phyloP scores from a whole-genome alignment of 2,888 invertebrate genomes.

The Cacoxenus indagator region DNA sequence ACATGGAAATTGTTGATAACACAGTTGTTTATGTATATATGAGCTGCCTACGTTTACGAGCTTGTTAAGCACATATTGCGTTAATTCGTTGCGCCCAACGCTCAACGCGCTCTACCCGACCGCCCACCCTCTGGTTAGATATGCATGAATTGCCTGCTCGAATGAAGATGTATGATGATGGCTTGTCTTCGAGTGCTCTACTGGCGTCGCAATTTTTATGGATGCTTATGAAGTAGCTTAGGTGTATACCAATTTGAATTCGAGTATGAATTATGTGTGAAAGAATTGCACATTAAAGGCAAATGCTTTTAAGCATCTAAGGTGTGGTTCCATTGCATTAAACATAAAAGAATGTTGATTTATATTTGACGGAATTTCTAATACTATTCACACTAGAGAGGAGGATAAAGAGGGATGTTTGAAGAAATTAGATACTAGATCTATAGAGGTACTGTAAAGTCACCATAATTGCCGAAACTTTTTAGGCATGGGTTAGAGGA shows the following conservation, averaged over 20 bases:
- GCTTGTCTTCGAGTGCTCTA: slow-evolving; percentile 55
- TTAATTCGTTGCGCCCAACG: background rate
- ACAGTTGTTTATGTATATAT: background rate
- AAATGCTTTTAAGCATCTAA: background rate
- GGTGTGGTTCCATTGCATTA: background rate
- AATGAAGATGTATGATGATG: slow-evolving; percentile 58
- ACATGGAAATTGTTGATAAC: too few species aligned
- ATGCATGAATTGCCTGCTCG: slow-evolving; percentile 47
- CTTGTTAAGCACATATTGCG: background rate
- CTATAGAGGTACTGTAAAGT: too few species aligned
- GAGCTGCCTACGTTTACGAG: background rate
- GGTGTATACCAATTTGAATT: background rate
- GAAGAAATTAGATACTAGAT: too few species aligned
- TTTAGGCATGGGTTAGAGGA: too few species aligned
- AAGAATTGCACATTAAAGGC: background rate
- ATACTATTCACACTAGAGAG: too few species aligned
- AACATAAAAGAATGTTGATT: too few species aligned
- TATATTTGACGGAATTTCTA: too few species aligned
- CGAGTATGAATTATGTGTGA: background rate
- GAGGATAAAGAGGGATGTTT: too few species aligned
- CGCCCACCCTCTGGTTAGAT: slow-evolving; percentile 50
- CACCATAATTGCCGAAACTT: too few species aligned
- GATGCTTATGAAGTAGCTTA: slow-evolving; percentile 44
- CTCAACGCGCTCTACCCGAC: slow-evolving; percentile 7
- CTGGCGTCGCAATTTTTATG: slow-evolving; percentile 39